Base-by-base conservation (phyloP, 2,113 vertebrate species). In the Brachionichthys hirsutus region DNA sequence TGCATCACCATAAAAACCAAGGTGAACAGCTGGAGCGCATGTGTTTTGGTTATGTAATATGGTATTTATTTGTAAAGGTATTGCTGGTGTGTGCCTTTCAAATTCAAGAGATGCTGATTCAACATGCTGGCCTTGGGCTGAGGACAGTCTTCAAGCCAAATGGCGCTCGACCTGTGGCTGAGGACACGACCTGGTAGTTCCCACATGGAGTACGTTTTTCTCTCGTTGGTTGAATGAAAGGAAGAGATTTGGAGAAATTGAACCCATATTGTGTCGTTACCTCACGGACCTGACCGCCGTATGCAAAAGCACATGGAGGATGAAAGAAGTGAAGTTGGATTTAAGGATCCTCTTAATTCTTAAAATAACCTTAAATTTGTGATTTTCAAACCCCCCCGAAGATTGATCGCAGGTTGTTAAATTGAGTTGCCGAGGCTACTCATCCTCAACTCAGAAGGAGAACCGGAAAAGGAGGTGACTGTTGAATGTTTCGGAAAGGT, bases 1-100 rank as follows among this genome's bases (percentile, higher is more conserved):
- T 19, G 46, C 66, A 65, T 62, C 55, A 59, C 19, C 20, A 18
- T 64, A 73, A 72, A 87, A 78, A 85, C 67, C 63, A 57, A 57
- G 14, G 55, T 1, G 47, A 38, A 54, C 86, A 89, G 80, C 77
- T 88, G 87, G 62, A 36, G 52, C 59, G 71, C 85, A 87, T 80
- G 54, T 80, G 76, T 58, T 55, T 12, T 3, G 38, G 65, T 85
- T 78, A 67, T 41, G 19, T 18, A 84, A 77, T 68, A 49, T 63
- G 18, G 57, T 57, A 54, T 75, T 80, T 61, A 66, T 49, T 55
- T 58, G 47, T 54, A 24, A 80, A 83, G 70, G 62, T 77, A 56
- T 9, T 60, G 62, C 24, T 30, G 24, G 24, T 57, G 53, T 60
- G 52, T 46, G 44, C n/a, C 45, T 54, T 51, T 55, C 12, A 36